A percentile compares a stretch with the other conserved stretches of the same genome.
phyloP scores from a whole-genome alignment of 2,113 vertebrate genomes.

The Oryctolagus cuniculus region mOryCun1.1 NC_091441.1:12466001-12466500 shows the following conservation, averaged over 20 bases:
- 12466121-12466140: background rate
- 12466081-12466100: background rate
- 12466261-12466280: background rate
- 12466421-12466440: background rate
- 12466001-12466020: background rate
- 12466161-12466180: background rate
- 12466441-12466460: background rate
- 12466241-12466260: background rate
- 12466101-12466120: background rate
- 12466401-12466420: constrained; percentile 33
- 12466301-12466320: background rate
- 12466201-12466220: background rate
- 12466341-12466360: background rate
- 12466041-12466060: background rate
- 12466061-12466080: background rate
- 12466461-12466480: background rate
- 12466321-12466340: constrained; percentile 41
- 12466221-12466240: background rate
- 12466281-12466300: constrained; percentile 4
- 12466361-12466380: constrained; percentile 45
- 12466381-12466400: background rate
- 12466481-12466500: constrained; percentile 9
- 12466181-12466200: background rate
- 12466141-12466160: background rate
- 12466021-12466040: rapidly evolving